Evolutionary conservation across 2,113 vertebrate genomes (phyloP).

Genomic region (Colius striatus): DNA sequence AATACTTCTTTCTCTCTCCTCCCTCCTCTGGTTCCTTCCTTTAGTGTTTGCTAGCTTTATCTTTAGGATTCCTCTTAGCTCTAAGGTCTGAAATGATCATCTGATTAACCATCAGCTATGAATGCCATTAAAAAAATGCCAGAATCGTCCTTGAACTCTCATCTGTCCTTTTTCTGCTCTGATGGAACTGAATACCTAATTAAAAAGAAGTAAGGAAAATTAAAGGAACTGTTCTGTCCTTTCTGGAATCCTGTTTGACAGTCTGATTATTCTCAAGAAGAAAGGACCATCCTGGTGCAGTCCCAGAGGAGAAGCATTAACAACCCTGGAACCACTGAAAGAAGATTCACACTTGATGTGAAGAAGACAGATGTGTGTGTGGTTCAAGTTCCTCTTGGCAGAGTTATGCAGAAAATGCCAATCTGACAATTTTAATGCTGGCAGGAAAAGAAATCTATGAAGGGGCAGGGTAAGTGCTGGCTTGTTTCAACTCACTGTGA

Average conservation of each 20-base stretch:
- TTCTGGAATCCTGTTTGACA: neutral
- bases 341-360: neutral
- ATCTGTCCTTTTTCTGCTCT: neutral
- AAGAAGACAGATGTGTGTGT: neutral
- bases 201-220: neutral
- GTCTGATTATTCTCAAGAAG: neutral
- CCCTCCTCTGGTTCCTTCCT: neutral
- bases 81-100: neutral
- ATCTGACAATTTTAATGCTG: neutral
- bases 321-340: neutral
- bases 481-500: neutral
- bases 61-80: neutral
- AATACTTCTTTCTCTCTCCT: neutral
- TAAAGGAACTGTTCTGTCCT: neutral
- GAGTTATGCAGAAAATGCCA: slow-evolving; percentile 6
- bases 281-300: neutral
- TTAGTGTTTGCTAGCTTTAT: neutral
- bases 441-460: neutral
- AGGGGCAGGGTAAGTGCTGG: neutral
- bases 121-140: neutral
- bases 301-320: slow-evolving; percentile 8
- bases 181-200: neutral
- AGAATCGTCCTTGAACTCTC: neutral
- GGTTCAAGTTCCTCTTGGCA: neutral
- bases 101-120: neutral